Base-by-base conservation (phyloP, 1,140 invertebrate genomes). In the Gryon sp. region DNA sequence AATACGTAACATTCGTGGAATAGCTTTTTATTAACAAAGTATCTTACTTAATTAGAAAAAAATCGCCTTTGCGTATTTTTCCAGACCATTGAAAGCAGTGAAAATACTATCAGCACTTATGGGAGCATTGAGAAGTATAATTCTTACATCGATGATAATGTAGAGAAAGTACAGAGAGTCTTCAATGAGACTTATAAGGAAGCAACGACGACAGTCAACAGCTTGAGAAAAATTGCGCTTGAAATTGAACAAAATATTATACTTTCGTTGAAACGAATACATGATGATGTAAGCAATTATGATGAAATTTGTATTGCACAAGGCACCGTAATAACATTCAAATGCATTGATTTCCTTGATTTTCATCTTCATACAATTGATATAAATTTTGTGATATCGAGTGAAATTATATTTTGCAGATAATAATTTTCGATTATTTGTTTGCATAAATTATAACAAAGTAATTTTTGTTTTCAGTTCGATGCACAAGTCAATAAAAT, bases 401-500 rank as follows among this genome's bases (percentile, higher is more conserved):
- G n/a, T n/a, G n/a, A n/a, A n/a, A n/a, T n/a, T n/a, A n/a, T n/a
- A n/a, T n/a, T n/a, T n/a, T n/a, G n/a, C n/a, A n/a, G n/a, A n/a
- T n/a, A n/a, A n/a, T n/a, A n/a, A n/a, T n/a, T n/a, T n/a, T n/a
- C n/a, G n/a, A n/a, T n/a, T n/a, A 46, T 14, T 6, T 18, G 15
- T 32, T 30, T 48, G 2, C 9, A 48, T 6, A 53, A 22, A 18
- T 60, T 63, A 4, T n/a, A n/a, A n/a, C n/a, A n/a, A n/a, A n/a
- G n/a, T n/a, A n/a, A n/a, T n/a, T n/a, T n/a, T n/a, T n/a, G n/a
- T n/a, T n/a, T n/a, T n/a, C 50, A 73, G 69, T 57, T 73, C 36
- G 45, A 65, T 22, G 15, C 9, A 15, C 32, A 65, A 50, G 18
- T 73, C 16, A 32, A 73, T 50, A 65, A 53, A 36, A 24, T 73